Evolutionary conservation across 1,140 invertebrate genomes (phyloP).

Genomic region (Hylaeus volcanicus): DNA sequence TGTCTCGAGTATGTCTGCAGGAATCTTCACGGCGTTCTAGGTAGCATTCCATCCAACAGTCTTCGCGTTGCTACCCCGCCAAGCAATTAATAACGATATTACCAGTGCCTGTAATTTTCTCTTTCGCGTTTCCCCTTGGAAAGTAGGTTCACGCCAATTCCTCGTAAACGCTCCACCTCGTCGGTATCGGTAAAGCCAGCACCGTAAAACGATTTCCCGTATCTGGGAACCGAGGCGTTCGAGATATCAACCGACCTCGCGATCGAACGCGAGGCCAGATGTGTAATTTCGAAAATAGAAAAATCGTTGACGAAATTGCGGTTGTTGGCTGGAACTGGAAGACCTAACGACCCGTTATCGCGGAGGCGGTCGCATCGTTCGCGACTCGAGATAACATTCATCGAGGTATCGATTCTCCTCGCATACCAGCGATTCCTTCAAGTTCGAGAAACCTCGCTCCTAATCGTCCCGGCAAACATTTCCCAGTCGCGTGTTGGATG

Average conservation of each 20-base stretch:
- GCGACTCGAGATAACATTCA: conserved; percentile 25
- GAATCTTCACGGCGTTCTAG: too few species aligned
- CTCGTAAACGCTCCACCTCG: too few species aligned
- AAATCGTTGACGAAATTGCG: not conserved
- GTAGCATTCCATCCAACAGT: too few species aligned
- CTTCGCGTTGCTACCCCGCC: too few species aligned
- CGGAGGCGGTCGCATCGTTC: not conserved
- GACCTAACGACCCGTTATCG: not conserved
- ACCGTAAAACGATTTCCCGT: too few species aligned
- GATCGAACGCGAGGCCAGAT: not conserved
- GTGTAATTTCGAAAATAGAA: not conserved
- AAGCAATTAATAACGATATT: too few species aligned
- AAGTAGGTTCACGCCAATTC: too few species aligned
- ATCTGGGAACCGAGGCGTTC: not conserved
- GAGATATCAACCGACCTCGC: too few species aligned
- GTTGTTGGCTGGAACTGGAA: not conserved
- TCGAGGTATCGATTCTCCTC: conserved; percentile 18
- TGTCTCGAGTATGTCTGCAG: too few species aligned
- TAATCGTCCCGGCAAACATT: conserved; percentile 47
- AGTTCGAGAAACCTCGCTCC: conserved; percentile 50
- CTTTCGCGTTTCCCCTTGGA: too few species aligned
- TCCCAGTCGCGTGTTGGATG: conserved; percentile 46
- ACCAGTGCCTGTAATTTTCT: too few species aligned
- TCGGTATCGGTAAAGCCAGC: too few species aligned
- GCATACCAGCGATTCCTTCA: conserved; percentile 29